Conservation (phyloP, 1,140 invertebrate genomes). For the Globodera ellingtonae region DNA sequence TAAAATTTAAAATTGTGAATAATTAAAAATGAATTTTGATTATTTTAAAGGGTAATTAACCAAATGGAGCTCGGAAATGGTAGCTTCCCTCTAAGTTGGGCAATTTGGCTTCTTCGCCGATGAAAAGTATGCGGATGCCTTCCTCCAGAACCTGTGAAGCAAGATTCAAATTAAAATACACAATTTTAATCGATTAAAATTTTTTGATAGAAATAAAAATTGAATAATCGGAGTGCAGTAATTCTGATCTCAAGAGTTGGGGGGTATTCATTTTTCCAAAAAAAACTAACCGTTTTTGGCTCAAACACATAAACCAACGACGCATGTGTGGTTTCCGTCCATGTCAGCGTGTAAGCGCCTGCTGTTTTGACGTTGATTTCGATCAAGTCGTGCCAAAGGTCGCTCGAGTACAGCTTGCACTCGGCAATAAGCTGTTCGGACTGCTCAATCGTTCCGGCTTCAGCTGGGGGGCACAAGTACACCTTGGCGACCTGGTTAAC, state of each 20-base stretch:
- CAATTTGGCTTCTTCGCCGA: not conserved
- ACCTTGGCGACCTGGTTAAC: not conserved
- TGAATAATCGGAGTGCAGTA: too few relatives aligned
- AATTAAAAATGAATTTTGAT: not conserved
- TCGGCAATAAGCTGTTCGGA: not conserved
- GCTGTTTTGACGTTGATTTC: not conserved
- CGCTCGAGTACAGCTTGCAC: not conserved
- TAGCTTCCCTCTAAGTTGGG: not conserved
- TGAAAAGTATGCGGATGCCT: not conserved
- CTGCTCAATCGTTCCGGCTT: not conserved
- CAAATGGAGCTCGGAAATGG: not conserved
- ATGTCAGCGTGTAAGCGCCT: not conserved
- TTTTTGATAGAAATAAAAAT: too few relatives aligned
- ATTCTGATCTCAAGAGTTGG: too few relatives aligned
- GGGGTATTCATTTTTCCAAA: not conserved
- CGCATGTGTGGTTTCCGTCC: not conserved
- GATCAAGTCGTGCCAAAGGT: not conserved
- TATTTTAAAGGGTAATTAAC: not conserved
- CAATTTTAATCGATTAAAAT: not conserved
- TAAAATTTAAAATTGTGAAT: not conserved
- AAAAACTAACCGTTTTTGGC: not conserved
- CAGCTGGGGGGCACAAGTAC: not conserved
- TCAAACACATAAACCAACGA: not conserved
- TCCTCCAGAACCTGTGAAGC: not conserved
- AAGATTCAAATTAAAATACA: not conserved